Evolutionary conservation across 2,797 vertebrate species (phyloP).

Genomic region (Lemur catta): DNA sequence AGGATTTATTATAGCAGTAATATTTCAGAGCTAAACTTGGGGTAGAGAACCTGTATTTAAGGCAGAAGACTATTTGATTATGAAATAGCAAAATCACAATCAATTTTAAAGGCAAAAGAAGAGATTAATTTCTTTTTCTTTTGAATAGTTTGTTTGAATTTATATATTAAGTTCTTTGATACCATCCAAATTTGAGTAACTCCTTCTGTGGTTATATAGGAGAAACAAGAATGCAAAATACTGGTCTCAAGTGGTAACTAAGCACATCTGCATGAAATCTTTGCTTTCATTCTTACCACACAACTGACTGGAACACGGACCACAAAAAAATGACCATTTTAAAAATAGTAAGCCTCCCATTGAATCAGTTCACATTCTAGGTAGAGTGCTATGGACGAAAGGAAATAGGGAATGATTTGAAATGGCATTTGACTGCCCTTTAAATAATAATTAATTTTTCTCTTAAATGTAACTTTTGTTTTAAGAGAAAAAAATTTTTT

Average conservation of each 20-base stretch:
- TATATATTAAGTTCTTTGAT: background rate
- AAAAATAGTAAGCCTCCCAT: background rate
- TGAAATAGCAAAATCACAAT: constrained; percentile 26
- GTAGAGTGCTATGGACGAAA: background rate
- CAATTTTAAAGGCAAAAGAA: constrained; percentile 3
- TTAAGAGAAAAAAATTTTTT: background rate
- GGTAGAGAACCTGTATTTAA: background rate
- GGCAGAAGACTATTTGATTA: background rate
- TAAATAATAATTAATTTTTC: constrained; percentile 62
- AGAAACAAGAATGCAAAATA: constrained; percentile 12
- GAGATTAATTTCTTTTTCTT: background rate
- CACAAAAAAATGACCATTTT: background rate
- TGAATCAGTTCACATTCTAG: background rate
- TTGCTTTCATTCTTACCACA: background rate
- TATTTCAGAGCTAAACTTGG: background rate
- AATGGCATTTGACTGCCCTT: constrained; percentile 33
- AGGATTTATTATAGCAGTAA: background rate
- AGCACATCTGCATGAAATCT: background rate
- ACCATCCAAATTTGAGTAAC: background rate
- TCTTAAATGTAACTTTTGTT: constrained; percentile 63
- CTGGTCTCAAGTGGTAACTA: background rate
- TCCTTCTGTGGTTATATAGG: background rate
- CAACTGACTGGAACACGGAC: background rate
- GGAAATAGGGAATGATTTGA: constrained; percentile 27
- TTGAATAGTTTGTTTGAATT: constrained; percentile 32